Base-by-base conservation (phyloP, 1,140 invertebrate genomes). In the Gryllus bimaculatus region DNA sequence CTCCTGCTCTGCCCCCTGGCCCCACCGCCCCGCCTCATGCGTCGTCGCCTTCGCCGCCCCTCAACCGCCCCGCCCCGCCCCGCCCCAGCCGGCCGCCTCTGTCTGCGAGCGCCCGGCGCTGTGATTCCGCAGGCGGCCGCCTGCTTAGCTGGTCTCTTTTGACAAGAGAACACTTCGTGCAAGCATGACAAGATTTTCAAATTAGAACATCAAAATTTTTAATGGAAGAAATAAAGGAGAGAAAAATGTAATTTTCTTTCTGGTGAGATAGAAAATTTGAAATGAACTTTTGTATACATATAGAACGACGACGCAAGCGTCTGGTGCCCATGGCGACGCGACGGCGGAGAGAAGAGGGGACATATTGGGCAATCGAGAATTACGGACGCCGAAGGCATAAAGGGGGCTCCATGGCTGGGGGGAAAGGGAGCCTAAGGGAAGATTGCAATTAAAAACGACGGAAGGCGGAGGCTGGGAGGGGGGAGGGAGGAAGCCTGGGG, bases 241-340 rank as follows among this genome's bases (percentile, higher is more conserved):
- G 78, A 79, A 79, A 79, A 79, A 79, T 79, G 78, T 79, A 79
- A 79, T 79, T n/a, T 75, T 79, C 73, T 79, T 47, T 79, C 74
- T 79, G 78, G 74, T 75, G 78, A 79, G 78, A 79, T 79, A 73
- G 78, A 79, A 79, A 79, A 79, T 47, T 48, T 74, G 73, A 48
- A 79, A 74, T 75, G 48, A 73, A 48, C 15, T 15, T 77, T 77
- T 77, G 47, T 77, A 20, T 77, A 47, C 47, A 47, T 48, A 48
- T n/a, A 77, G 47, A n/a, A 48, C 76, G 48, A 39, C 76, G 47
- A n/a, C 47, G 20, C n/a, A 76, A 47, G 18, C 75, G 75, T 6
- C 8, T 77, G 8, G 76, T 15, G 21, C 26, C 26, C 47, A 18
- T n/a, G 8, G 13, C 8, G 75, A 15, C 75, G 47, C 39, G 75